These are phyloP conservation scores for Bos taurus DNA, from an alignment of 2,113 vertebrate genomes.

Conservation along the genomic window ARS-UCD2.0 NC_037330.1:75166001-75166500, in stretches of 20 bases:
- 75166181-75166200: neutral
- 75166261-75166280: neutral
- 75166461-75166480: neutral
- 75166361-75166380: neutral
- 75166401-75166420: neutral
- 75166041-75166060: neutral
- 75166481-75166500: neutral
- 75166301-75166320: neutral
- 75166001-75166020: neutral
- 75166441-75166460: neutral
- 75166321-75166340: neutral
- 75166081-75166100: neutral
- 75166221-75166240: neutral
- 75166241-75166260: neutral
- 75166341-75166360: neutral
- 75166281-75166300: neutral
- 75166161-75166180: neutral
- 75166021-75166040: neutral
- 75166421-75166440: neutral
- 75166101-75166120: neutral
- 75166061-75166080: neutral
- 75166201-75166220: neutral
- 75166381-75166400: neutral
- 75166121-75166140: neutral
- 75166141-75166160: neutral